These are phyloP conservation scores for Urechis unicinctus DNA, from an alignment of 2,888 invertebrate species.

Conservation along the genomic window DNA sequence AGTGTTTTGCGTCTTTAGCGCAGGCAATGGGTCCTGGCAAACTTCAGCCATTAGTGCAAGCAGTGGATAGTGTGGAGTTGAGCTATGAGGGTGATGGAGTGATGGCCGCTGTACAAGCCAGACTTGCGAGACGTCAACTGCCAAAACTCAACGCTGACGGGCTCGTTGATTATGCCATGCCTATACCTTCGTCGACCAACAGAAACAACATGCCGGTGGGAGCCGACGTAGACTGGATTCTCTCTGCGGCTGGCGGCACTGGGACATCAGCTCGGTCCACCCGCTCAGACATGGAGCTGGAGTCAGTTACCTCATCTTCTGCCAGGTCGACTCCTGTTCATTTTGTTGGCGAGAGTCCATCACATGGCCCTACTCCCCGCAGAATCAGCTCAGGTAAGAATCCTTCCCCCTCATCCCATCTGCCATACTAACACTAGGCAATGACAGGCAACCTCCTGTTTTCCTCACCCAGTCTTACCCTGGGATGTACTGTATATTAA, in stretches of 20 bases:
- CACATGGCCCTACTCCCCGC: constrained; percentile 25
- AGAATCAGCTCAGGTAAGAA: constrained; percentile 40
- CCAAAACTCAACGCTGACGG: constrained; percentile 67
- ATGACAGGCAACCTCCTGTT: too few species aligned
- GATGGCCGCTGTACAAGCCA: constrained; percentile 65
- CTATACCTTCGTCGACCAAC: constrained; percentile 53
- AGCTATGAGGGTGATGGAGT: constrained; percentile 49
- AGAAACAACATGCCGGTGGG: constrained; percentile 41
- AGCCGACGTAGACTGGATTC: constrained; percentile 72
- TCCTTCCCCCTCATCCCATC: too few species aligned
- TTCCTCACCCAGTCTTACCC: too few species aligned
- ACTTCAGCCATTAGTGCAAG: constrained; percentile 57
- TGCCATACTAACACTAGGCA: too few species aligned
- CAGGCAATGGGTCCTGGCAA: constrained; percentile 62
- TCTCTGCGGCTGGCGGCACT: constrained; percentile 53
- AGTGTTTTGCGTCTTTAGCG: constrained; percentile 71
- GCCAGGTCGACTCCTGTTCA: constrained; percentile 19
- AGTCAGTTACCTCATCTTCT: constrained; percentile 28
- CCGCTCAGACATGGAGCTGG: constrained; percentile 30
- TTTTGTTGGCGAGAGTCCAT: constrained; percentile 22
- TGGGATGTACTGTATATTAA: too few species aligned
- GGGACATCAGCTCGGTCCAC: constrained; percentile 27
- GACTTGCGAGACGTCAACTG: constrained; percentile 68
- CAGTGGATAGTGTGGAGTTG: constrained; percentile 51
- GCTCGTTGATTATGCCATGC: constrained; percentile 68